These are phyloP conservation scores for Lamprologus speciosus DNA, from an alignment of 2,113 vertebrate genomes.

Conservation along the genomic window DNA sequence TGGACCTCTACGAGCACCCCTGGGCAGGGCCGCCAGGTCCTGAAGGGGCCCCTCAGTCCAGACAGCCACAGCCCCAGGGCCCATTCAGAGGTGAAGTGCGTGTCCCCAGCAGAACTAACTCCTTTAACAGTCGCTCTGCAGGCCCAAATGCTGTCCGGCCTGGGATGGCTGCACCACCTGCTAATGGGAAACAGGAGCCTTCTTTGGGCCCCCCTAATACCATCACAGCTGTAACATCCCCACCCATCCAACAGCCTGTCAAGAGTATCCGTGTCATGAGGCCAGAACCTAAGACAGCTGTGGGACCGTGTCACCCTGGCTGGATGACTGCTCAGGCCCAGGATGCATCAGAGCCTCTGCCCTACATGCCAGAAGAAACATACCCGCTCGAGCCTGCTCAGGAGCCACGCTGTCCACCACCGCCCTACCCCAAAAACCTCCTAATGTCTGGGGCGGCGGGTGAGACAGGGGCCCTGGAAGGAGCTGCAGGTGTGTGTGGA, in stretches of 20 bases:
- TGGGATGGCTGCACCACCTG: conserved; percentile 56
- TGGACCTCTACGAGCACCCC: conserved; percentile 85
- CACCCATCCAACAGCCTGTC: conserved; percentile 92
- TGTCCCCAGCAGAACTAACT: conserved; percentile 86
- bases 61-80: conserved; percentile 73
- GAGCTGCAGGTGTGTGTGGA: conserved; percentile 54
- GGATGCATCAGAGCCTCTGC: conserved; percentile 73
- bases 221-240: conserved; percentile 87
- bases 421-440: conserved; percentile 90
- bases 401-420: conserved; percentile 85
- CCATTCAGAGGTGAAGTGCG: conserved; percentile 81
- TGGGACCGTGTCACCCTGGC: conserved; percentile 89
- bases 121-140: conserved; percentile 87
- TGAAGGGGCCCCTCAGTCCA: conserved; percentile 70
- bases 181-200: conserved; percentile 73
- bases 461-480: conserved; percentile 71
- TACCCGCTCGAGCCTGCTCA: conserved; percentile 78
- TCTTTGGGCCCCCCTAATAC: conserved; percentile 82
- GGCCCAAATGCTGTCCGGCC: conserved; percentile 73
- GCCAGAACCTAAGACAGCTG: conserved; percentile 93
- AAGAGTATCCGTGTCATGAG: conserved; percentile 95
- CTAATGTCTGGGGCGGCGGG: conserved; percentile 66
- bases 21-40: conserved; percentile 79
- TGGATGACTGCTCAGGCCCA: conserved; percentile 82
- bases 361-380: conserved; percentile 69